Evolutionary conservation across 2,888 invertebrate genomes (phyloP).

Genomic region (Paralinhomoeus sp.): DNA sequence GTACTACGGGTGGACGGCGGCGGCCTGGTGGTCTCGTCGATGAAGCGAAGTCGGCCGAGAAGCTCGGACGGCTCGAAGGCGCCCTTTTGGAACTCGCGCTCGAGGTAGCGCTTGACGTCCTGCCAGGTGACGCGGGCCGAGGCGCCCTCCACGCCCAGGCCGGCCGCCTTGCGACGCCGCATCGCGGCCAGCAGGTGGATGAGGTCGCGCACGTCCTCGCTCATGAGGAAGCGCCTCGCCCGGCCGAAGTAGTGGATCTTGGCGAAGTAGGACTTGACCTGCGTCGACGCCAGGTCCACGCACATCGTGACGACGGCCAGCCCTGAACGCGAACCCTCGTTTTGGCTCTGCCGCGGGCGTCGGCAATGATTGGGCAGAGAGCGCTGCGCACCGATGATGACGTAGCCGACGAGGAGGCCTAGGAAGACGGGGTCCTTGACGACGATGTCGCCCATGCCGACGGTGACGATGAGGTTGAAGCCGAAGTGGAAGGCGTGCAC

Average conservation of each 20-base stretch:
- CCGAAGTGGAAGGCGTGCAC: slow-evolving; percentile 26
- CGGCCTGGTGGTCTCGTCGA: no score
- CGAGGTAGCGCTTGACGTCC: slow-evolving; percentile 23
- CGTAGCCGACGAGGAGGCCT: slow-evolving; percentile 25
- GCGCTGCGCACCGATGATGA: slow-evolving; percentile 21
- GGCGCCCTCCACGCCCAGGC: slow-evolving; percentile 23
- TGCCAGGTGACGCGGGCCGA: slow-evolving; percentile 20
- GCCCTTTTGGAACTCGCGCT: slow-evolving; percentile 6
- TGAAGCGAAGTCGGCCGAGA: no score
- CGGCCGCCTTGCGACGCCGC: slow-evolving; percentile 20
- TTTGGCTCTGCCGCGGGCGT: no score
- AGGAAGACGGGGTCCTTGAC: slow-evolving; percentile 22
- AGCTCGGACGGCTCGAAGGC: no score
- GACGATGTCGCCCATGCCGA: slow-evolving; percentile 24
- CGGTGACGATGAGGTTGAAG: slow-evolving; percentile 25
- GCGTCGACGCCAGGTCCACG: slow-evolving; percentile 25
- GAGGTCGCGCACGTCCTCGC: slow-evolving; percentile 24
- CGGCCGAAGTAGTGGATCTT: slow-evolving; percentile 25
- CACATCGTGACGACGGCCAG: slow-evolving; percentile 26
- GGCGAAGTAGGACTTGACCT: slow-evolving; percentile 25
- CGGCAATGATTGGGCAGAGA: no score
- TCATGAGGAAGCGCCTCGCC: slow-evolving; percentile 23
- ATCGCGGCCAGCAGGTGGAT: slow-evolving; percentile 23
- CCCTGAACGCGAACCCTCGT: slow-evolving; percentile 9
- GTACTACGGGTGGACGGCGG: no score